Evolutionary conservation across 2,888 invertebrate species (phyloP).

Genomic region (Polydrusus pterygomalis): DNA sequence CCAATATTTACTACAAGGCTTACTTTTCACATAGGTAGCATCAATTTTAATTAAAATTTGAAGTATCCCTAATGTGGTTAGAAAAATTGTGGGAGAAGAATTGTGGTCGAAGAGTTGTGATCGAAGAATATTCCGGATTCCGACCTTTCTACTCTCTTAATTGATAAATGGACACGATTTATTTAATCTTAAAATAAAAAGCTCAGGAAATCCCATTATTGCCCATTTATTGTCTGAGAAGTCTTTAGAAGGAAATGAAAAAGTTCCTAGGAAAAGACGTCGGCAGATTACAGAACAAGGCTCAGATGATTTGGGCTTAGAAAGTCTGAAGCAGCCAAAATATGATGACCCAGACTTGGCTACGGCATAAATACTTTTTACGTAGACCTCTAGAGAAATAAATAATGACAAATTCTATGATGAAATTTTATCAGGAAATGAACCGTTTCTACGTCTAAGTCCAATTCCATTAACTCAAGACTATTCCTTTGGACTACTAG

Average conservation of each 20-base stretch:
- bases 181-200: conserved; percentile 68
- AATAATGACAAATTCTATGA: conserved; percentile 27
- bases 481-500: conserved; percentile 86
- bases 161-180: conserved; percentile 44
- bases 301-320: conserved; percentile 52
- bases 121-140: no score
- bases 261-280: conserved; percentile 47
- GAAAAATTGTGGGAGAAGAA: no score
- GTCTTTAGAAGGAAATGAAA: conserved; percentile 41
- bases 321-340: conserved; percentile 21
- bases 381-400: conserved; percentile 63
- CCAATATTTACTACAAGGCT: no score
- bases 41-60: no score
- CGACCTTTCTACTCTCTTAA: no score
- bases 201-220: conserved; percentile 62
- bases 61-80: no score
- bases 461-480: conserved; percentile 87
- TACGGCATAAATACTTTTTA: conserved; percentile 74
- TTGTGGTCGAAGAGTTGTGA: no score
- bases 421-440: conserved; percentile 67
- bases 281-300: conserved; percentile 52
- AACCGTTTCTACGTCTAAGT: conserved; percentile 83
- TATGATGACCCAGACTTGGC: conserved; percentile 72
- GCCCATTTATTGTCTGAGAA: conserved; percentile 60
- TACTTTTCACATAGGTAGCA: no score